Conservation (phyloP, 2,888 invertebrate species). For the Chymomyza caudatula region DNA sequence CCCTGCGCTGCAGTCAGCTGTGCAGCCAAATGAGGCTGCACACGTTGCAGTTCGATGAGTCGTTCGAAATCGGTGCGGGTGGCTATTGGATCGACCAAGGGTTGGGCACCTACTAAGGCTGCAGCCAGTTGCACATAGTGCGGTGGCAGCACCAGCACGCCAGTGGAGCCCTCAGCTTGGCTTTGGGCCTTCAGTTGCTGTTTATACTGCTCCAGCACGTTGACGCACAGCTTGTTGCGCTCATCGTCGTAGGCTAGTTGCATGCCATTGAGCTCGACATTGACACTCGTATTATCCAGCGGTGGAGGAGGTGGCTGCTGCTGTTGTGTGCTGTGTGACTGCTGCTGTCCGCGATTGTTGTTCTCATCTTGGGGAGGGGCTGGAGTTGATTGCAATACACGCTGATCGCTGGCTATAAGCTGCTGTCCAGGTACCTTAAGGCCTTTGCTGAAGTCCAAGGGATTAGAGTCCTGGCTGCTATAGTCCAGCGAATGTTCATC, state of each 20-base stretch:
- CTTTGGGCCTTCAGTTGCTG: constrained; percentile 66
- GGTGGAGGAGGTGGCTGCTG: constrained; percentile 26
- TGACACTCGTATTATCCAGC: constrained; percentile 7
- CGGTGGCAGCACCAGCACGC: constrained; percentile 81
- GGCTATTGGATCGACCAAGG: constrained; percentile 73
- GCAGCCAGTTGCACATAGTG: constrained; percentile 81
- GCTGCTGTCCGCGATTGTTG: constrained; percentile 70
- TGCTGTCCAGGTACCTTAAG: constrained; percentile 42
- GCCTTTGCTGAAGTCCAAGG: constrained; percentile 79
- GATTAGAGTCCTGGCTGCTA: constrained; percentile 77
- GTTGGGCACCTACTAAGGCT: constrained; percentile 77
- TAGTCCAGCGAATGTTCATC: constrained; percentile 76
- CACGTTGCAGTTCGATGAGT: constrained; percentile 74
- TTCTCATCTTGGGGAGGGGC: constrained; percentile 70
- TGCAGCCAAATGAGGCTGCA: constrained; percentile 60
- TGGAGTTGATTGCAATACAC: constrained; percentile 31
- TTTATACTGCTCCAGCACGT: constrained; percentile 73
- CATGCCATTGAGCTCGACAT: background rate
- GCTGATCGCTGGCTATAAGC: constrained; percentile 27
- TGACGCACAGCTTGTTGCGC: constrained; percentile 62
- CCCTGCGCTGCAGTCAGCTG: constrained; percentile 19
- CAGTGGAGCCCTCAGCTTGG: constrained; percentile 75
- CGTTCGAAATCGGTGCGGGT: constrained; percentile 76
- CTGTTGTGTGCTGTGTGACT: constrained; percentile 25
- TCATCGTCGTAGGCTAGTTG: constrained; percentile 53